These are phyloP conservation scores for Thunnus maccoyii DNA, from an alignment of 2,113 vertebrate species.

Conservation along the genomic window DNA sequence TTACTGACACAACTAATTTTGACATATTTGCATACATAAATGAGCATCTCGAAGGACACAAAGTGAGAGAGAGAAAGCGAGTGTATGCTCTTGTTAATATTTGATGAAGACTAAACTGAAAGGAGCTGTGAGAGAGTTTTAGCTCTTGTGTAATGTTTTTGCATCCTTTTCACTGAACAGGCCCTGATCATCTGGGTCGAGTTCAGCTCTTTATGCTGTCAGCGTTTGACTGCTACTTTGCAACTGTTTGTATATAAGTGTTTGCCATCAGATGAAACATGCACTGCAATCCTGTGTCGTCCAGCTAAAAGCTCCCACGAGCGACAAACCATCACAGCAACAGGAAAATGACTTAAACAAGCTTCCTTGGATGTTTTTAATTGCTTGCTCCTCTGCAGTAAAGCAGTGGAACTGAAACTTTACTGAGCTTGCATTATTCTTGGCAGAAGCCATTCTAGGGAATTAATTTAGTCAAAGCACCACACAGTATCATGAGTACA, in stretches of 20 bases:
- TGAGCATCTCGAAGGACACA: background rate
- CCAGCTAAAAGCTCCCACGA: conserved; percentile 3
- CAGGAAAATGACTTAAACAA: background rate
- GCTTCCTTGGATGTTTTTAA: background rate
- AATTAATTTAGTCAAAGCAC: conserved; percentile 16
- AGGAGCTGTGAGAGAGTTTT: conserved; percentile 15
- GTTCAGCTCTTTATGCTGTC: conserved; percentile 10
- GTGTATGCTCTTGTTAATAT: conserved; percentile 38
- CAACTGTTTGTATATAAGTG: background rate
- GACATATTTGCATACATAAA: conserved; percentile 54
- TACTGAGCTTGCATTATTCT: background rate
- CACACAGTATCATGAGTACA: background rate
- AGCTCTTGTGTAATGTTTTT: conserved; percentile 25
- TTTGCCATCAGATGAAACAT: conserved; percentile 1
- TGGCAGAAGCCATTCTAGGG: background rate
- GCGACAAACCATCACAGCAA: background rate
- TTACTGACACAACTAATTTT: conserved; percentile 33
- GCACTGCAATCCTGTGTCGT: background rate
- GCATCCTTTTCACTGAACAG: background rate
- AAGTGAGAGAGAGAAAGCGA: background rate
- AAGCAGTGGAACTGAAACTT: background rate
- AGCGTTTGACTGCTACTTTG: background rate
- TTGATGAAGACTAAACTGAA: conserved; percentile 53
- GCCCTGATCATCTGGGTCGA: background rate
- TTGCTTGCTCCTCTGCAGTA: background rate